Conservation (phyloP, 2,888 invertebrate species). For the Aporophyla nigra region DNA sequence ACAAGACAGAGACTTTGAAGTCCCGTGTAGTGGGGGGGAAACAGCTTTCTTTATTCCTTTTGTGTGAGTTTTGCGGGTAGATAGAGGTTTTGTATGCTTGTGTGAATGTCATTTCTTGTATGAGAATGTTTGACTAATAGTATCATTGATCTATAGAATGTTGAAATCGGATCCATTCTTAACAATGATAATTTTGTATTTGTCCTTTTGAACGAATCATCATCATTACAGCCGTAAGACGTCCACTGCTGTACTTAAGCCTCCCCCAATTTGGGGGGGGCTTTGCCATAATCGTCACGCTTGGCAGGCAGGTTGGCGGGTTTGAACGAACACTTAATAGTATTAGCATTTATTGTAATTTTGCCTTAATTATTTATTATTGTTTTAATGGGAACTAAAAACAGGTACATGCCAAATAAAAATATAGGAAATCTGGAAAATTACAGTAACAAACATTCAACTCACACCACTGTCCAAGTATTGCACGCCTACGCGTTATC, state of each 20-base stretch:
- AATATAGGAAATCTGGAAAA: too few relatives aligned
- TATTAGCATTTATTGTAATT: neutral
- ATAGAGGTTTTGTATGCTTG: slow-evolving; percentile 24
- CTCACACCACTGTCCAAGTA: too few relatives aligned
- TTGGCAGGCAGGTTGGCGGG: too few relatives aligned
- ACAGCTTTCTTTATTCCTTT: slow-evolving; percentile 52
- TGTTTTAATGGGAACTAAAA: too few relatives aligned
- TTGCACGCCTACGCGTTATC: neutral
- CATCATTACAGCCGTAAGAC: too few relatives aligned
- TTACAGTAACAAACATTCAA: too few relatives aligned
- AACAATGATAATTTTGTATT: neutral
- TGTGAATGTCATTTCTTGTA: neutral
- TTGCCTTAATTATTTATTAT: too few relatives aligned
- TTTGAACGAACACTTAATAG: neutral
- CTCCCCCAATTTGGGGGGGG: too few relatives aligned
- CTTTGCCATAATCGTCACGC: too few relatives aligned
- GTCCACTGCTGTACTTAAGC: too few relatives aligned
- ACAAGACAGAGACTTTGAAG: slow-evolving; percentile 51
- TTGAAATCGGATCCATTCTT: neutral
- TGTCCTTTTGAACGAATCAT: neutral
- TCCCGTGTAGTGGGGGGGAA: slow-evolving; percentile 34
- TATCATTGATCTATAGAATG: neutral
- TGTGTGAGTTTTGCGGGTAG: slow-evolving; percentile 46
- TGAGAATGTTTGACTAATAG: neutral
- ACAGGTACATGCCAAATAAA: too few relatives aligned